These are phyloP conservation scores for Caranx ignobilis DNA, from an alignment of 2,113 vertebrate species.

Conservation along the genomic window DNA sequence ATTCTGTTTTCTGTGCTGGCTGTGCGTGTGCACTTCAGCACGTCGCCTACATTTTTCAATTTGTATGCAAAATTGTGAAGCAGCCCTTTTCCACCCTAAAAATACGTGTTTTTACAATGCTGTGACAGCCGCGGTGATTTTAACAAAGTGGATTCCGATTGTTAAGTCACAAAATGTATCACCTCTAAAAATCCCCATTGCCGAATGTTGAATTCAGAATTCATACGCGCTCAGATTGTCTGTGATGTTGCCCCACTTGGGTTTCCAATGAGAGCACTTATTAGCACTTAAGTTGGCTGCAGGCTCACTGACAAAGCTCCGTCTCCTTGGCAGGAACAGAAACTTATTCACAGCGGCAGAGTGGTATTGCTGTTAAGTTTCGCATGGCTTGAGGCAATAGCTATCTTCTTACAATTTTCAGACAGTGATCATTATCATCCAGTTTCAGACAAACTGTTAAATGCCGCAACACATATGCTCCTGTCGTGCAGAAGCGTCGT, in stretches of 20 bases:
- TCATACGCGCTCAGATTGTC: conserved; percentile 48
- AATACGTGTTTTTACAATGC: conserved; percentile 35
- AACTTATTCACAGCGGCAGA: conserved; percentile 70
- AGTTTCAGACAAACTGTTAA: conserved; percentile 68
- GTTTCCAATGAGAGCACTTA: conserved; percentile 64
- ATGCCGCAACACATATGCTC: conserved; percentile 65
- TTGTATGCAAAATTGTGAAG: conserved; percentile 53
- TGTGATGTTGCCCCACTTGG: conserved; percentile 63
- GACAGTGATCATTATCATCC: conserved; percentile 73
- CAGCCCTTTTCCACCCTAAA: conserved; percentile 18
- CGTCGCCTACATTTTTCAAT: conserved; percentile 47
- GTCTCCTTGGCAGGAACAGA: conserved; percentile 76
- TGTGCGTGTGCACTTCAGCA: conserved; percentile 26
- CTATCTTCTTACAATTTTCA: conserved; percentile 72
- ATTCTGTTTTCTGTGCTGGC: conserved; percentile 33
- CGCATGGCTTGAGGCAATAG: conserved; percentile 74
- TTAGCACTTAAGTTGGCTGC: conserved; percentile 76
- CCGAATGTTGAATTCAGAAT: conserved; percentile 54
- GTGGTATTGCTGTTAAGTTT: conserved; percentile 71
- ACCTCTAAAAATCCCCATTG: conserved; percentile 20
- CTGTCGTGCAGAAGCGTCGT: conserved; percentile 51
- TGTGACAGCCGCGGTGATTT: conserved; percentile 29
- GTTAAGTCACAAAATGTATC: conserved; percentile 41
- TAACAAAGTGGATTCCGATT: conserved; percentile 43
- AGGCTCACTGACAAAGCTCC: conserved; percentile 72